A percentile compares a stretch with the other conserved stretches of the same genome.
Evolutionary conservation across 2,888 invertebrate genomes (phyloP).

Genomic region (Lathronympha strigana): DNA sequence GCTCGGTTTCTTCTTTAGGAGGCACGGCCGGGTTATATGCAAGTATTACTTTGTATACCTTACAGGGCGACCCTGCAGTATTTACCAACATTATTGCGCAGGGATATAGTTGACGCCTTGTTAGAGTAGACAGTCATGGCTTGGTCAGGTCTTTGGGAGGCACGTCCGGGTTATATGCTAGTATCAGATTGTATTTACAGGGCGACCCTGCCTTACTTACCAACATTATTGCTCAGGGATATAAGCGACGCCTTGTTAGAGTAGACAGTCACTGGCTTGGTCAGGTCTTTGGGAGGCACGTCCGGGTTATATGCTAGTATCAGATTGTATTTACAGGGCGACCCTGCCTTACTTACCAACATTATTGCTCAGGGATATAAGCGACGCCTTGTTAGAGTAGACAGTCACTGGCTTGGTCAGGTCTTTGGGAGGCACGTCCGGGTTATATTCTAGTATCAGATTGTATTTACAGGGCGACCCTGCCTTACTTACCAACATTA

Average conservation of each 20-base stretch:
- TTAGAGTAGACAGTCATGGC: slow-evolving; percentile 59
- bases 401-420: slow-evolving; percentile 54
- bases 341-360: slow-evolving; percentile 5
- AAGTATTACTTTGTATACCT: too few species aligned
- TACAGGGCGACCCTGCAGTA: neutral
- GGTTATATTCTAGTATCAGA: too few species aligned
- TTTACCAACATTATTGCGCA: slow-evolving; percentile 50
- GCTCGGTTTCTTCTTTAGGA: slow-evolving; percentile 88
- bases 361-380: slow-evolving; percentile 64
- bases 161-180: slow-evolving; percentile 88
- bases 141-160: slow-evolving; percentile 52
- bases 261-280: slow-evolving; percentile 55
- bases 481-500: neutral
- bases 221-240: slow-evolving; percentile 55
- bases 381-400: slow-evolving; percentile 68
- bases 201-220: slow-evolving; percentile 8
- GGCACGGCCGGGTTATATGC: too few species aligned
- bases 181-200: slow-evolving; percentile 66
- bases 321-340: slow-evolving; percentile 84
- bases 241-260: slow-evolving; percentile 73
- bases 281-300: slow-evolving; percentile 52
- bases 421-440: too few species aligned
- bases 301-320: slow-evolving; percentile 90
- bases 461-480: neutral
- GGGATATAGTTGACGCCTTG: slow-evolving; percentile 74